phyloP scores from a whole-genome alignment of 2,888 invertebrate genomes.

The Sussaba pulchella region DNA sequence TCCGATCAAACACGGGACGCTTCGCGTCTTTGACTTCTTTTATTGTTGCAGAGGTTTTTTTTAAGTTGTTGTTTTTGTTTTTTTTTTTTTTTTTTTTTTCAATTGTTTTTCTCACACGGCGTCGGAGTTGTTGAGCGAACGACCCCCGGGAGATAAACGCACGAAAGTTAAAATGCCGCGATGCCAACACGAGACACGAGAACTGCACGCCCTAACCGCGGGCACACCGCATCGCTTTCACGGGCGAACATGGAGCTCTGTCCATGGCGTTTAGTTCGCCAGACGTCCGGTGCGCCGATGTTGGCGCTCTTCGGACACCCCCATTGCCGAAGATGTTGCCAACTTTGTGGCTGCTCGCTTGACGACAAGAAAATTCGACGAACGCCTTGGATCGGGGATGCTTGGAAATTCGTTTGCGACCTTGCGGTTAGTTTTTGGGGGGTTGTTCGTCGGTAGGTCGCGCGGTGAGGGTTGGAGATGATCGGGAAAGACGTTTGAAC shows the following conservation, averaged over 20 bases:
- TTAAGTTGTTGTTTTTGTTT: too few relatives aligned
- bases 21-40: too few relatives aligned
- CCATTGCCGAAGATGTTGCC: constrained; percentile 49
- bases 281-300: constrained; percentile 71
- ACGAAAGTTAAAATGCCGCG: constrained; percentile 73
- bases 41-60: too few relatives aligned
- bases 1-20: too few relatives aligned
- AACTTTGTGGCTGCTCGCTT: constrained; percentile 68
- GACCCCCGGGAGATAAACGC: too few relatives aligned
- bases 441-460: too few relatives aligned
- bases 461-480: too few relatives aligned
- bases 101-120: too few relatives aligned
- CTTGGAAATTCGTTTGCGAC: too few relatives aligned
- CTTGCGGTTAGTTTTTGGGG: too few relatives aligned
- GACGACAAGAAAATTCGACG: constrained; percentile 70
- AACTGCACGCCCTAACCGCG: constrained; percentile 83
- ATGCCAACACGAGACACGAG: constrained; percentile 76
- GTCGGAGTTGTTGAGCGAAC: too few relatives aligned
- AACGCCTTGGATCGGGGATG: constrained; percentile 19
- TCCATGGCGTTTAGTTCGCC: constrained; percentile 78
- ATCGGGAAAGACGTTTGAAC: not conserved
- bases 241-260: constrained; percentile 82
- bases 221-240: constrained; percentile 83
- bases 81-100: too few relatives aligned
- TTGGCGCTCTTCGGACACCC: constrained; percentile 63